Conservation (phyloP, 2,797 vertebrate genomes). For the Loriculus beryllinus region DNA sequence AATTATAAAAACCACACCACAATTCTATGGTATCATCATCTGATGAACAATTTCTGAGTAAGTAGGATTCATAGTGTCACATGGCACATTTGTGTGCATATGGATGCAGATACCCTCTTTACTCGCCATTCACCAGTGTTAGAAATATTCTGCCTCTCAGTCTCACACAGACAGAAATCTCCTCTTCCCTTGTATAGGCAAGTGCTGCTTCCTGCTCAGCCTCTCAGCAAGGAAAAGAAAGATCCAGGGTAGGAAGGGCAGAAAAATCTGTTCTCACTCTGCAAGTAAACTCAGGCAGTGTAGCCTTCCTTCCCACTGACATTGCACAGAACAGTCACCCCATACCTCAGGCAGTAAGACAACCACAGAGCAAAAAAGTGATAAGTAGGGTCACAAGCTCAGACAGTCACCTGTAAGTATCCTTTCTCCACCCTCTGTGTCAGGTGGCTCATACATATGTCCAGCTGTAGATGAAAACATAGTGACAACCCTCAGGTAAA, state of each 20-base stretch:
- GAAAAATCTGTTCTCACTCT: background rate
- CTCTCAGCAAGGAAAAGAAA: background rate
- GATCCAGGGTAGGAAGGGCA: background rate
- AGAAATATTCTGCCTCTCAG: background rate
- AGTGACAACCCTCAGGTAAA: background rate
- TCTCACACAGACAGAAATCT: background rate
- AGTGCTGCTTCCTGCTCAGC: background rate
- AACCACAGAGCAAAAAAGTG: background rate
- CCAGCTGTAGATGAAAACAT: background rate
- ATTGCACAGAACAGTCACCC: background rate
- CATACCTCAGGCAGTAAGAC: background rate
- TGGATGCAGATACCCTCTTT: background rate
- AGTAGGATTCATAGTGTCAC: background rate
- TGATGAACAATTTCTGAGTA: background rate
- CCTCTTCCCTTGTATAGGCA: background rate
- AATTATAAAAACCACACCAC: background rate
- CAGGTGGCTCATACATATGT: background rate
- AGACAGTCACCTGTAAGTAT: background rate
- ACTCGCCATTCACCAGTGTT: background rate
- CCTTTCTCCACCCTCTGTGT: background rate
- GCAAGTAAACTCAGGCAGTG: background rate
- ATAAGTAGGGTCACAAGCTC: background rate
- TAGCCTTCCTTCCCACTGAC: background rate
- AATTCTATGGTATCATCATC: background rate
- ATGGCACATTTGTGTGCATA: rapidly evolving